phyloP scores from a whole-genome alignment of 2,113 vertebrate species.

The Calyptommatus sinebrachiatus region DNA sequence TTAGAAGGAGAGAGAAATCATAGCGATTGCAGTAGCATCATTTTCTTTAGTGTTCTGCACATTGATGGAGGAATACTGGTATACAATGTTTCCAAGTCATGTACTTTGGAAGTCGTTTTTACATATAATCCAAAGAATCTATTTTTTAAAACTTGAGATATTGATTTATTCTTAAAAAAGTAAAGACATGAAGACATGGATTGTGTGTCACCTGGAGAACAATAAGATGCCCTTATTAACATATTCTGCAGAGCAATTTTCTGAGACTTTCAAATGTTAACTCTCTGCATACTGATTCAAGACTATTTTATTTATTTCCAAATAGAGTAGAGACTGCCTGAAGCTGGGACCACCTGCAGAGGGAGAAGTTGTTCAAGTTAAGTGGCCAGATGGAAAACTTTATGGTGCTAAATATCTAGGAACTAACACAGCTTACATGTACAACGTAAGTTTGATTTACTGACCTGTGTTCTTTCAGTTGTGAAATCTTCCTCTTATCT shows the following conservation, averaged over 20 bases:
- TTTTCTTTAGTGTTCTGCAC: background rate
- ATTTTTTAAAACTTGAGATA: background rate
- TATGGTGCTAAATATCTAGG: slow-evolving; percentile 94
- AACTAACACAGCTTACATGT: slow-evolving; percentile 87
- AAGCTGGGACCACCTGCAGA: slow-evolving; percentile 87
- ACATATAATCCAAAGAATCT: background rate
- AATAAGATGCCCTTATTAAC: slow-evolving; percentile 59
- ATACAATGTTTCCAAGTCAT: background rate
- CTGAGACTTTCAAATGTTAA: slow-evolving; percentile 46
- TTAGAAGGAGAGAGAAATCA: background rate
- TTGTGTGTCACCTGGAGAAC: slow-evolving; percentile 37
- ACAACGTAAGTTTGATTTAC: slow-evolving; percentile 79
- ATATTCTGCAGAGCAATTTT: slow-evolving; percentile 39
- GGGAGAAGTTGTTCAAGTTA: slow-evolving; percentile 91
- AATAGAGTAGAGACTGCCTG: slow-evolving; percentile 90
- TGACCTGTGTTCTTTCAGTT: background rate
- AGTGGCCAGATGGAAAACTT: slow-evolving; percentile 95
- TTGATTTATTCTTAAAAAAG: slow-evolving; percentile 30
- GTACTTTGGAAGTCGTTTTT: background rate
- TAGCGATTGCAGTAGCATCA: background rate
- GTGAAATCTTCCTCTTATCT: too few species aligned
- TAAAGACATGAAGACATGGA: slow-evolving; percentile 44
- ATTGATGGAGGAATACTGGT: background rate
- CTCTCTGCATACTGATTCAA: slow-evolving; percentile 45
- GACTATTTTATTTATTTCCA: slow-evolving; percentile 46